These are phyloP conservation scores for Lamellibrachia columna DNA, from an alignment of 2,888 invertebrate species.

Conservation along the genomic window DNA sequence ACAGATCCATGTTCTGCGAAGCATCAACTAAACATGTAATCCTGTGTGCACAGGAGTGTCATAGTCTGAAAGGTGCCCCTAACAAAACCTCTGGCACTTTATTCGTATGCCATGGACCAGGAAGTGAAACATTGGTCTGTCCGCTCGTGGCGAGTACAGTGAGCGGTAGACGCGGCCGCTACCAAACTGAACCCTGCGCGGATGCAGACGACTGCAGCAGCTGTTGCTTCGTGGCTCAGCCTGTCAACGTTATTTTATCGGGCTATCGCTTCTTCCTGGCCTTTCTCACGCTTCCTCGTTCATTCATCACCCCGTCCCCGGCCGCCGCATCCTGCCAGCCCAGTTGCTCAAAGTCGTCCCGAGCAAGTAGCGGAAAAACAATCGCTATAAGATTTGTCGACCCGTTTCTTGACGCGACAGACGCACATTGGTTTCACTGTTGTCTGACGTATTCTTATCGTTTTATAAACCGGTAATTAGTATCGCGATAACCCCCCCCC, in stretches of 20 bases:
- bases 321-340: background rate
- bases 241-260: constrained; percentile 11
- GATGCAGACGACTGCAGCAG: background rate
- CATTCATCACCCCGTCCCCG: background rate
- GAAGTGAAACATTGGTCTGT: background rate
- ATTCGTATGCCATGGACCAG: no score
- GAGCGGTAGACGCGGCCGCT: background rate
- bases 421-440: background rate
- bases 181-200: background rate
- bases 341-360: background rate
- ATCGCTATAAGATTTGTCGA: background rate
- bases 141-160: background rate
- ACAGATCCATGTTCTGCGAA: no score
- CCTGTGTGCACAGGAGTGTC: no score
- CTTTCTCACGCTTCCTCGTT: constrained; percentile 3
- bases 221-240: background rate
- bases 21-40: no score
- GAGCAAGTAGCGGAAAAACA: background rate
- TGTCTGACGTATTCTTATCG: background rate
- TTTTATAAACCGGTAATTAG: background rate
- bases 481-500: background rate
- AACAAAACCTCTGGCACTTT: no score
- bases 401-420: background rate
- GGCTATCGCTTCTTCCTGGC: background rate
- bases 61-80: no score